phyloP scores from a whole-genome alignment of 2,113 vertebrate genomes.

The Machaerirhynchus nigripectus region DNA sequence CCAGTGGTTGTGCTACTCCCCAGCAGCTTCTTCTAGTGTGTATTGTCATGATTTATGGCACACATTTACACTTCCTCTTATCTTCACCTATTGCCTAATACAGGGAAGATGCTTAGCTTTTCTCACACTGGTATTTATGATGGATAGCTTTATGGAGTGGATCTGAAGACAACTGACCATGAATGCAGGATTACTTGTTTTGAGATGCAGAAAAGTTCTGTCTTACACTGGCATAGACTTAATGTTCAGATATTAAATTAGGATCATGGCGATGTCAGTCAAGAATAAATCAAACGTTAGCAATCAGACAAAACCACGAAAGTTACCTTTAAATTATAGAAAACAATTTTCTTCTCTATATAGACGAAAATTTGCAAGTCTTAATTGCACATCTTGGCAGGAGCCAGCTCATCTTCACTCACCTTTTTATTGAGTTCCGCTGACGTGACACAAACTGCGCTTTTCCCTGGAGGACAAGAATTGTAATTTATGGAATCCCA shows the following conservation, averaged over 20 bases:
- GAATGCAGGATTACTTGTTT: background rate
- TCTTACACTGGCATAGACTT: background rate
- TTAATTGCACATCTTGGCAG: background rate
- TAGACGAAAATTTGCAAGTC: background rate
- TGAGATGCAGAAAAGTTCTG: background rate
- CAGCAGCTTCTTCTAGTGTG: background rate
- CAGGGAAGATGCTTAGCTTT: background rate
- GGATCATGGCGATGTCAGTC: background rate
- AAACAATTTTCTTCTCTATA: background rate
- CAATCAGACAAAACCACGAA: background rate
- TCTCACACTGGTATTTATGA: background rate
- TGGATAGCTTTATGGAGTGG: background rate
- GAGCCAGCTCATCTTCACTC: background rate
- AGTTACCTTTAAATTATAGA: background rate
- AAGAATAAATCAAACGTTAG: background rate
- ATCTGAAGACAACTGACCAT: background rate
- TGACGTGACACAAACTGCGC: background rate
- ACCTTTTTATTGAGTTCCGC: background rate
- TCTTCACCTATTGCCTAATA: background rate
- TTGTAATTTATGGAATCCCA: background rate
- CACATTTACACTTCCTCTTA: background rate
- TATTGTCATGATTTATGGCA: background rate
- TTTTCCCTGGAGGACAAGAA: background rate
- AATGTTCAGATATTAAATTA: background rate
- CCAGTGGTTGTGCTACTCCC: background rate